Conservation (phyloP, 92 coral and sea anemone species). For the Porites cylindrica region DNA sequence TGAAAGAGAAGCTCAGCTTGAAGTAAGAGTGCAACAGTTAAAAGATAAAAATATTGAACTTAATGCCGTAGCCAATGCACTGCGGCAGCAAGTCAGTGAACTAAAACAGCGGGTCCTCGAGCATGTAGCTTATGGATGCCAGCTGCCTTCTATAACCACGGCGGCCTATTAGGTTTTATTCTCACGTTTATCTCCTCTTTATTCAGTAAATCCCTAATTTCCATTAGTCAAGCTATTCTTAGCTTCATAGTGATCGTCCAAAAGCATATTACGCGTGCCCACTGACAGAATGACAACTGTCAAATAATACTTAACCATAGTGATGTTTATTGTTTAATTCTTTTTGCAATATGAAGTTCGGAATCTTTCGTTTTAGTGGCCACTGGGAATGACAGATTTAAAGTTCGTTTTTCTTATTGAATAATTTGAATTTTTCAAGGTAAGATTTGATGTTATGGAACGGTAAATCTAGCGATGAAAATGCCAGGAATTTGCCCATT, state of each 20-base stretch:
- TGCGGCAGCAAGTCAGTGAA: constrained; percentile 90
- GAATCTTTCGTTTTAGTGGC: not conserved
- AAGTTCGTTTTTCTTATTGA: not conserved
- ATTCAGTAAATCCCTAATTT: not conserved
- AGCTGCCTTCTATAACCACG: constrained; percentile 84
- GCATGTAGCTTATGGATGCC: constrained; percentile 97
- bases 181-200: not conserved
- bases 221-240: no score
- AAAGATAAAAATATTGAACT: constrained; percentile 96
- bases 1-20: constrained; percentile 98
- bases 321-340: not conserved
- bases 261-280: not conserved
- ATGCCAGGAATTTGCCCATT: constrained; percentile 30
- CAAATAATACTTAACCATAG: not conserved
- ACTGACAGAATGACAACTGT: not conserved
- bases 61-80: constrained; percentile 89
- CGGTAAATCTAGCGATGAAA: not conserved
- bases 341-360: not conserved
- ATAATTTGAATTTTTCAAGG: not conserved
- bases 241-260: not conserved
- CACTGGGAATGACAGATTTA: constrained; percentile 12
- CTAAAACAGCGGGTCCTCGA: constrained; percentile 94
- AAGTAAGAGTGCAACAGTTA: constrained; percentile 92
- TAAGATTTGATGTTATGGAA: not conserved
- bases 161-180: constrained; percentile 58